Percentiles rank a stretch among this genome's conserved stretches.
Conservation (phyloP, 1,140 invertebrate genomes). For the Diploscapter pachys region DNA sequence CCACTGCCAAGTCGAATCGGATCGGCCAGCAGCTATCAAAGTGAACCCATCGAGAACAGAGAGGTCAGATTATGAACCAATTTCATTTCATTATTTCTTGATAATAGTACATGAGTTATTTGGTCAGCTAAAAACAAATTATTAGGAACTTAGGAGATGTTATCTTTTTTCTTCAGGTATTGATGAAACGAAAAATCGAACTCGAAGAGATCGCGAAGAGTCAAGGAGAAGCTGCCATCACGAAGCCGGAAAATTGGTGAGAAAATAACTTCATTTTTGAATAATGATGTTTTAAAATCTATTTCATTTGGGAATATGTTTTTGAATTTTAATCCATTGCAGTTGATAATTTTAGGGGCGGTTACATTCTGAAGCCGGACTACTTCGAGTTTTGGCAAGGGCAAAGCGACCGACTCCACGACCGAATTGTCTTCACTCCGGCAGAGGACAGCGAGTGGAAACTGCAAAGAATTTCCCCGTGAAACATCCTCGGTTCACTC, state of each 20-base stretch:
- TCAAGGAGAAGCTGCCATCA: conserved; percentile 64
- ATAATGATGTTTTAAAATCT: background rate
- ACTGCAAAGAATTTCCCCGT: no score
- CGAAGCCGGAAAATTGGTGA: conserved; percentile 70
- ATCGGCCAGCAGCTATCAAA: conserved; percentile 78
- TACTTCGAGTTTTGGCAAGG: conserved; percentile 94
- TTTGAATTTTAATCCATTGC: background rate
- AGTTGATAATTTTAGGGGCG: conserved; percentile 68
- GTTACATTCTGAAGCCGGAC: conserved; percentile 76
- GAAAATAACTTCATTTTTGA: background rate
- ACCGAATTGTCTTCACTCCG: conserved; percentile 75
- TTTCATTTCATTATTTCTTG: no score
- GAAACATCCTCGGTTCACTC: no score
- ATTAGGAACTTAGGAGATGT: background rate
- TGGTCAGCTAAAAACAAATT: background rate
- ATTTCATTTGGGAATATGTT: conserved; percentile 61
- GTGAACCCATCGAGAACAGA: conserved; percentile 71
- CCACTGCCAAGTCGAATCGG: conserved; percentile 81
- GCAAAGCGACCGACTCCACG: conserved; percentile 85
- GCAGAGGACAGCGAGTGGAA: no score
- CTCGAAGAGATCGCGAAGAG: conserved; percentile 56
- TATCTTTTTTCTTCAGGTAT: conserved; percentile 40
- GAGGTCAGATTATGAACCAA: conserved; percentile 60
- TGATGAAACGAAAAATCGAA: conserved; percentile 51
- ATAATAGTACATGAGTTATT: background rate